A percentile compares a stretch with the other conserved stretches of the same genome.
phyloP scores from a whole-genome alignment of 1,140 invertebrate genomes.

The Archivesica marissinica region DNA sequence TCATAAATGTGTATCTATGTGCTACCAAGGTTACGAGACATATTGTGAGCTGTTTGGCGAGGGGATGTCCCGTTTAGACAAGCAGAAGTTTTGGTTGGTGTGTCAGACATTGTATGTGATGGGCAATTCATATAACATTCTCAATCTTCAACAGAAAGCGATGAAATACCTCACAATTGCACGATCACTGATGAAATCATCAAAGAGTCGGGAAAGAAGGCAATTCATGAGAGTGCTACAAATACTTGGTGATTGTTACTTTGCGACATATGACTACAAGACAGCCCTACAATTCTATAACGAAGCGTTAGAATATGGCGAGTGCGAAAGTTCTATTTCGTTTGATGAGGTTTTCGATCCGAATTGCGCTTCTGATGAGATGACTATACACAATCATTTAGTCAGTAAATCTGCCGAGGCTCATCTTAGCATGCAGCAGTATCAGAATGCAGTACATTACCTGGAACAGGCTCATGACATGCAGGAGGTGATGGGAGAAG shows the following conservation, averaged over 20 bases:
- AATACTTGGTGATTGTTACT: conserved; percentile 81
- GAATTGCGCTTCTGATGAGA: conserved; percentile 78
- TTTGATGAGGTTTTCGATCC: conserved; percentile 76
- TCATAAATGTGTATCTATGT: conserved; percentile 81
- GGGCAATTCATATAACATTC: conserved; percentile 80
- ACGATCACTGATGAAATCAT: conserved; percentile 76
- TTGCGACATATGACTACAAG: conserved; percentile 82
- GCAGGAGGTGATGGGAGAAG: conserved; percentile 80
- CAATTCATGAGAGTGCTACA: conserved; percentile 80
- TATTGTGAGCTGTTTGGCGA: conserved; percentile 79
- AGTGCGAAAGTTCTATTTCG: conserved; percentile 73
- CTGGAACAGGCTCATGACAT: conserved; percentile 80
- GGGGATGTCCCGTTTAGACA: conserved; percentile 73
- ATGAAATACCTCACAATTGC: conserved; percentile 80
- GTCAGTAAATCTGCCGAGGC: conserved; percentile 81
- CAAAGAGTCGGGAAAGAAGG: conserved; percentile 73
- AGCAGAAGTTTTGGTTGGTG: conserved; percentile 80
- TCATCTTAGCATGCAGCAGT: conserved; percentile 82
- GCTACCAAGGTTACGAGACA: conserved; percentile 79
- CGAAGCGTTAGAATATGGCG: conserved; percentile 79
- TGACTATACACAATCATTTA: conserved; percentile 81
- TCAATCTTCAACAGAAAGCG: conserved; percentile 79
- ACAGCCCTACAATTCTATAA: conserved; percentile 79
- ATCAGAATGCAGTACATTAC: conserved; percentile 80
- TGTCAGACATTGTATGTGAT: conserved; percentile 81